These are phyloP conservation scores for Ruditapes philippinarum DNA, from an alignment of 1,140 invertebrate genomes.

Conservation along the genomic window DNA sequence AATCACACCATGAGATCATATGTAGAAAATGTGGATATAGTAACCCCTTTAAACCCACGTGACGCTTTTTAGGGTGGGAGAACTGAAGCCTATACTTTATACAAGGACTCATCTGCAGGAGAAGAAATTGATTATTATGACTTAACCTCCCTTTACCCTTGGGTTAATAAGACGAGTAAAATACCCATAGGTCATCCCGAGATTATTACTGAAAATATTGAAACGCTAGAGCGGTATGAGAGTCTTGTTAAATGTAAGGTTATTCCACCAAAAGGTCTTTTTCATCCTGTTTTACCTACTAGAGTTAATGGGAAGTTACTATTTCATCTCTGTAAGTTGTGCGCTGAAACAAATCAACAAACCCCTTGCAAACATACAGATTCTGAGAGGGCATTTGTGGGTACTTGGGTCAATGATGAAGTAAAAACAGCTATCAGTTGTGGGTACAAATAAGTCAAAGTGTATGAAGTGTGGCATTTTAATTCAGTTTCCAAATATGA, in stretches of 20 bases:
- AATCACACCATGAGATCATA: slow-evolving; percentile 14
- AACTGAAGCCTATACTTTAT: slow-evolving; percentile 78
- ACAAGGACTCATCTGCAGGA: slow-evolving; percentile 67
- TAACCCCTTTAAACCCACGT: slow-evolving; percentile 65
- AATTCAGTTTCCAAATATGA: slow-evolving; percentile 76
- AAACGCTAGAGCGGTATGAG: slow-evolving; percentile 29
- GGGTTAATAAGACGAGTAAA: slow-evolving; percentile 67
- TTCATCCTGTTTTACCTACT: neutral
- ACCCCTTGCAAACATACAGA: neutral
- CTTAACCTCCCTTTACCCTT: slow-evolving; percentile 83
- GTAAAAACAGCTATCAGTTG: neutral
- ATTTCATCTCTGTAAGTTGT: slow-evolving; percentile 9
- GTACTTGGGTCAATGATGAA: slow-evolving; percentile 28
- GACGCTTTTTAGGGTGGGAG: slow-evolving; percentile 84
- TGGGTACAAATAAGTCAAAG: neutral
- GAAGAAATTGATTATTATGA: slow-evolving; percentile 85
- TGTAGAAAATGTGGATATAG: slow-evolving; percentile 48
- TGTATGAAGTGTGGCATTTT: slow-evolving; percentile 80
- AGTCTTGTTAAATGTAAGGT: slow-evolving; percentile 30
- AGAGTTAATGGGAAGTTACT: slow-evolving; percentile 1
- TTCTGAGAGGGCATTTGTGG: neutral
- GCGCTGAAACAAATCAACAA: neutral
- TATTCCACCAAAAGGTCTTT: slow-evolving; percentile 13
- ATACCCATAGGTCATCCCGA: slow-evolving; percentile 84
- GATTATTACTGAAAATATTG: slow-evolving; percentile 79